A percentile compares a stretch with the other conserved stretches of the same genome.
phyloP scores from a whole-genome alignment of 2,113 vertebrate genomes.

The Thryonomys swinderianus region DNA sequence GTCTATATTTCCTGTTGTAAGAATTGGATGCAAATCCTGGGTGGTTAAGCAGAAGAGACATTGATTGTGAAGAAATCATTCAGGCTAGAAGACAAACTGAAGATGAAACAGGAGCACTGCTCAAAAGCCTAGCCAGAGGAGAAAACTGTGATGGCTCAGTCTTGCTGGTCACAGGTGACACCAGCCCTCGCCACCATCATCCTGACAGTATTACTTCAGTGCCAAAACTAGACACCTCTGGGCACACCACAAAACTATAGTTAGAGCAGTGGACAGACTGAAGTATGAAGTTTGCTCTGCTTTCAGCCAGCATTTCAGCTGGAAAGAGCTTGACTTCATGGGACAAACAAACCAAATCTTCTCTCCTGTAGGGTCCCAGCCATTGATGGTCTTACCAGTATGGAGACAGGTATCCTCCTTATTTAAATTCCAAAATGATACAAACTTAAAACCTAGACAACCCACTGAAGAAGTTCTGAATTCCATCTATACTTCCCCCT shows the following conservation, averaged over 20 bases:
- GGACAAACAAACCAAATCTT: background rate
- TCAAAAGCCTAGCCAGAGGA: background rate
- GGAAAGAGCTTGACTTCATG: background rate
- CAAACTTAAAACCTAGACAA: background rate
- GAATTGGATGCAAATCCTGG: background rate
- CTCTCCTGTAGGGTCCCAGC: background rate
- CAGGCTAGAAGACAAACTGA: background rate
- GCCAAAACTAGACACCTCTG: background rate
- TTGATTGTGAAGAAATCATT: background rate
- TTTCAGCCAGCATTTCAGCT: background rate
- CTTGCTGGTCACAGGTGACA: background rate
- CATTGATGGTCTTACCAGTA: background rate
- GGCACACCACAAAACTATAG: background rate
- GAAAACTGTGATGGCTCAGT: too few relatives aligned
- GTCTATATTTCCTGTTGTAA: background rate
- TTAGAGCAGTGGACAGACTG: background rate
- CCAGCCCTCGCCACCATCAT: background rate
- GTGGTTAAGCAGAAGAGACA: background rate
- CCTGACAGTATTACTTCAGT: accelerated
- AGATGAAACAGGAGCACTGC: background rate
- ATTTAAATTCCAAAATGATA: background rate
- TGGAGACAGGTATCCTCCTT: background rate
- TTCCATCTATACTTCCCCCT: background rate
- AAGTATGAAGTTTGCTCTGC: background rate
- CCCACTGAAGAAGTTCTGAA: background rate